Base-by-base conservation (phyloP, 1,140 invertebrate species). In the Chironomus tepperi region DNA sequence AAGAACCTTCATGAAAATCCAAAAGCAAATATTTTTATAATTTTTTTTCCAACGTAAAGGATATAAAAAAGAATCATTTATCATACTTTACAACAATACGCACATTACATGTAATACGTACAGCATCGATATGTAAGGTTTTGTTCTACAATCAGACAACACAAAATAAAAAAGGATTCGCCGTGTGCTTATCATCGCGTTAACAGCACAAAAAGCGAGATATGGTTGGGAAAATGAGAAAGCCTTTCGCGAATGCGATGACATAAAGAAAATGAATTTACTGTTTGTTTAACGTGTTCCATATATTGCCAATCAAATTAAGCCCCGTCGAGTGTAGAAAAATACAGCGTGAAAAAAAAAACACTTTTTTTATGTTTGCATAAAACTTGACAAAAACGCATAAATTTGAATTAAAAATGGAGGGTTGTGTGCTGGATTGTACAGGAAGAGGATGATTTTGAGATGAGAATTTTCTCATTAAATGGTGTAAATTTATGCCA, bases 21-120 rank as follows among this genome's bases (percentile, higher is more conserved):
- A 57, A 57, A 57, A 57, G 47, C 47, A 57, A 57, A 57, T n/a
- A 57, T 57, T 57, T 57, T 57, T 57, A 57, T 57, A 57, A 57
- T 57, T 57, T n/a, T 34, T n/a, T n/a, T n/a, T n/a, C n/a, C 47
- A 57, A 57, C 47, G 47, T n/a, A 57, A 57, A 34, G 24, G 24
- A 57, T 57, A n/a, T 70, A 70, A 70, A 70, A n/a, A 70, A 70
- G 16, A 70, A 70, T 70, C 65, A 70, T 70, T 70, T 70, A 21
- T 70, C 65, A 70, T 70, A 16, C 65, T 70, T 70, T 70, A 70
- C 65, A 70, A 57, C 24, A 34, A 34, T 34, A 34, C 24, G 5
- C 24, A 34, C 5, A 34, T 34, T 34, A 34, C 24, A 34, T 34
- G 24, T 34, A 34, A 34, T 2, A 34, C 5, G 1, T 34, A 34